Evolutionary conservation across 1,140 invertebrate genomes (phyloP).

Genomic region (Acyrthosiphon pisum): DNA sequence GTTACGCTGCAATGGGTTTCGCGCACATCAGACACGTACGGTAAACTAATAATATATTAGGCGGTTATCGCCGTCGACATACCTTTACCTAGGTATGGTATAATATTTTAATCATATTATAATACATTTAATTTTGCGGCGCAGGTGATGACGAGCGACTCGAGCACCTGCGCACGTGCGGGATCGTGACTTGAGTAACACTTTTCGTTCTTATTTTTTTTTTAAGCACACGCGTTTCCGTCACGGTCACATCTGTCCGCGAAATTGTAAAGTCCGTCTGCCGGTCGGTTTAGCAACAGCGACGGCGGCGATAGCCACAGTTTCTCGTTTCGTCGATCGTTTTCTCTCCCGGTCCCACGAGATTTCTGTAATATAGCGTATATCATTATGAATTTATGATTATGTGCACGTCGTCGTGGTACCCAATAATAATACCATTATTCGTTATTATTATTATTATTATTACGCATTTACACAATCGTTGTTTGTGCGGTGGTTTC

Average conservation of each 20-base stretch:
- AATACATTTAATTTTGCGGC: neutral
- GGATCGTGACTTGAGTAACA: neutral
- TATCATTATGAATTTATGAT: neutral
- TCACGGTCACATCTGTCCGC: neutral
- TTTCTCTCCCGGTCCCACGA: neutral
- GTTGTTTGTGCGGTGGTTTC: neutral
- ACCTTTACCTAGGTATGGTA: neutral
- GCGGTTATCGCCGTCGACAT: neutral
- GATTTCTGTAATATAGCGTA: neutral
- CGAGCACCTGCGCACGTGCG: neutral
- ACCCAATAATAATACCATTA: neutral
- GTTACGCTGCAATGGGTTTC: neutral
- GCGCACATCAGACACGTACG: neutral
- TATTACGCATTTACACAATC: neutral
- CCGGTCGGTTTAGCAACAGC: neutral
- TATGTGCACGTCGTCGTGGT: neutral
- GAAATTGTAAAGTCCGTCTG: neutral
- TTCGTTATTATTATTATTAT: too few species aligned
- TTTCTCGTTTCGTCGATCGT: neutral
- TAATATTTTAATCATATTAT: slow-evolving; percentile 4
- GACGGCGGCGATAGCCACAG: too few species aligned
- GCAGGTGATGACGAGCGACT: neutral
- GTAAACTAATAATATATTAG: neutral
- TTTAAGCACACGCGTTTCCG: neutral
- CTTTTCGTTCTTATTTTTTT: neutral